A percentile compares a stretch with the other conserved stretches of the same genome.
Conservation (phyloP, 2,797 vertebrate genomes). For the Petrocephalus sullivani region DNA sequence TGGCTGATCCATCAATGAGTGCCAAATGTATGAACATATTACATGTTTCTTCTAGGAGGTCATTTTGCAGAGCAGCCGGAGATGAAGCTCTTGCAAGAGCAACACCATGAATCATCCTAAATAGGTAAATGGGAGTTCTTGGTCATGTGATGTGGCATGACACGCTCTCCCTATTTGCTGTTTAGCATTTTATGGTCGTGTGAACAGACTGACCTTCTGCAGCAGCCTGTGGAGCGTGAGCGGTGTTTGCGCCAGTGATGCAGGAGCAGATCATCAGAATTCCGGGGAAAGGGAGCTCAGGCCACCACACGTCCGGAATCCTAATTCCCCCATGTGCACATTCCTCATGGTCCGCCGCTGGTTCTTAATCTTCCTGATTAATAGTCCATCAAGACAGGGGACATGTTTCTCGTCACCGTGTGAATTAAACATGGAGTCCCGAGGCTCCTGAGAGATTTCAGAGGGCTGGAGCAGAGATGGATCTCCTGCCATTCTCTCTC, state of each 20-base stretch:
- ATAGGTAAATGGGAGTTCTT: not conserved
- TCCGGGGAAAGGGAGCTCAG: not conserved
- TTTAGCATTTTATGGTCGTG: not conserved
- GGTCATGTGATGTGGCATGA: not conserved
- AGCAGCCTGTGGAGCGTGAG: not conserved
- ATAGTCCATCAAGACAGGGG: not conserved
- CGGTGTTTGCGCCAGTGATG: not conserved
- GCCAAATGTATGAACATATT: not conserved
- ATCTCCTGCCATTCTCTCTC: not conserved
- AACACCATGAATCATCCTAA: not conserved
- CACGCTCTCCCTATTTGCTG: not conserved
- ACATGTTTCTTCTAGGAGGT: not conserved
- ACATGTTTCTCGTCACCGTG: not conserved
- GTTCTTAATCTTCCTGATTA: slow-evolving; percentile 9
- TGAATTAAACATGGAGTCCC: slow-evolving; percentile 8
- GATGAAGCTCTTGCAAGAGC: not conserved
- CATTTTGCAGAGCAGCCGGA: no score
- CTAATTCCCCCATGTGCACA: not conserved
- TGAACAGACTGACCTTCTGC: not conserved
- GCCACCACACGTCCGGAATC: not conserved
- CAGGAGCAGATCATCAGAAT: not conserved
- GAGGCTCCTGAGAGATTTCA: not conserved
- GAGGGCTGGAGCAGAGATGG: not conserved
- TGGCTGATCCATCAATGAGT: not conserved
- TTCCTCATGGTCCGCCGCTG: not conserved